Base-by-base conservation (phyloP, 2,888 invertebrate species). In the Alloscopus bannaensis region DNA sequence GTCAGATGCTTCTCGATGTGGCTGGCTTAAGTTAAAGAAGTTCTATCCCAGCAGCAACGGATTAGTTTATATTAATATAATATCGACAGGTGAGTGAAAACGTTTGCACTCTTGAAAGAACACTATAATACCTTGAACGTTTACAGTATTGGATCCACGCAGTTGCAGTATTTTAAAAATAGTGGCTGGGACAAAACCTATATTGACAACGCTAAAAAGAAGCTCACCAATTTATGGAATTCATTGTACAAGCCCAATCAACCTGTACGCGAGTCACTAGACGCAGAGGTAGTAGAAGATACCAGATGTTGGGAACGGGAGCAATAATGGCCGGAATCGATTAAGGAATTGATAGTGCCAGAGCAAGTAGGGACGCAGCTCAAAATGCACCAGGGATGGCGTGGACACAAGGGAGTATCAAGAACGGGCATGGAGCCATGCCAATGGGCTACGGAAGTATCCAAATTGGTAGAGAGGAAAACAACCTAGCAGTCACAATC, bases 1-100 rank as follows among this genome's bases (percentile, higher is more conserved):
- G n/a, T 3, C 1, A 3, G 16, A 1, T 11, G 55, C 65, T 1
- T 40, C 73, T 2, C 11, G 13, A 3, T 29, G 18, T 3, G 65
- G 57, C 0, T 73, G 45, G 55, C 11, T 28, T 0, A 73, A 73
- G 20, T 22, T 73, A 18, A 16, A 24, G 6, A 57, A 73, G 22
- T 73, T 65, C 28, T 73, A 73, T 31, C 45, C 42, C 3, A 22
- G 6, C 3, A 42, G 40, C 1, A 65, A 73, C 55, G 45, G 29
- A 1, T 1, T 22, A 2, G 72, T 64, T 13, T 64, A 55, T 18
- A 16, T 59, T 22, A 20, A 70, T 60, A 60, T 40, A 40, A 40
- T 11, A 40, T 40, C 8, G 13, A 40, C 13, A 8, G 13, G 13
- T 8, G 8, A 40, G 8, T 40, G 40, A 11, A 40, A 40, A 11